phyloP scores from a whole-genome alignment of 2,888 invertebrate genomes.

The Xanthorhoe spadicearia region DNA sequence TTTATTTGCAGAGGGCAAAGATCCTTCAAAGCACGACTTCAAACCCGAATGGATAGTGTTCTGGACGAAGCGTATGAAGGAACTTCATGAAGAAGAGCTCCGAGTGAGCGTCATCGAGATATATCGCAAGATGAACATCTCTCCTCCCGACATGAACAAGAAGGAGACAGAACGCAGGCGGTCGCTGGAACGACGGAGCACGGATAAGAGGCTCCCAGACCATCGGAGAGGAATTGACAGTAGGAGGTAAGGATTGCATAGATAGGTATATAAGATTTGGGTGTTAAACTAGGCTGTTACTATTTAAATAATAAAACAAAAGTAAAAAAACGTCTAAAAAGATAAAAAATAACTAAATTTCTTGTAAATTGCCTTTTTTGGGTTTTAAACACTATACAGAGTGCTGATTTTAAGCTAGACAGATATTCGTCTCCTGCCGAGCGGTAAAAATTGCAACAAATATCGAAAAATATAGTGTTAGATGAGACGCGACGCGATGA shows the following conservation, averaged over 20 bases:
- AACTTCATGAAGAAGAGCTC: conserved; percentile 89
- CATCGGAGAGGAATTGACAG: conserved; percentile 41
- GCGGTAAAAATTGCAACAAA: too few species aligned
- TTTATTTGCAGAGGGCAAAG: conserved; percentile 84
- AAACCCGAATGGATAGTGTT: conserved; percentile 95
- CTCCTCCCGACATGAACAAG: conserved; percentile 60
- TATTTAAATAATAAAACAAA: too few species aligned
- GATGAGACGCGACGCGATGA: too few species aligned
- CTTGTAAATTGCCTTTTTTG: too few species aligned
- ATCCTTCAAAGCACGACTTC: conserved; percentile 92
- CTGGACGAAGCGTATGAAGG: conserved; percentile 93
- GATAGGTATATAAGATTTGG: background rate
- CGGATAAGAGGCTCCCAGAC: conserved; percentile 36
- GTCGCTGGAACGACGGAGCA: conserved; percentile 33
- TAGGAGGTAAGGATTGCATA: conserved; percentile 29
- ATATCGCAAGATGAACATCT: conserved; percentile 84
- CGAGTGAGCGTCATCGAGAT: conserved; percentile 88
- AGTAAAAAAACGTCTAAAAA: too few species aligned
- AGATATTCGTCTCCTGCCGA: too few species aligned
- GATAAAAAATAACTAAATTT: too few species aligned
- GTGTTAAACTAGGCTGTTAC: too few species aligned
- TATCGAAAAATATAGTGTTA: too few species aligned
- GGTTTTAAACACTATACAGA: too few species aligned
- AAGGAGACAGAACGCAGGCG: conserved; percentile 25
- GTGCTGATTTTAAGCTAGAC: too few species aligned